Evolutionary conservation across 2,888 invertebrate genomes (phyloP).

Genomic region (Cantharis rustica): DNA sequence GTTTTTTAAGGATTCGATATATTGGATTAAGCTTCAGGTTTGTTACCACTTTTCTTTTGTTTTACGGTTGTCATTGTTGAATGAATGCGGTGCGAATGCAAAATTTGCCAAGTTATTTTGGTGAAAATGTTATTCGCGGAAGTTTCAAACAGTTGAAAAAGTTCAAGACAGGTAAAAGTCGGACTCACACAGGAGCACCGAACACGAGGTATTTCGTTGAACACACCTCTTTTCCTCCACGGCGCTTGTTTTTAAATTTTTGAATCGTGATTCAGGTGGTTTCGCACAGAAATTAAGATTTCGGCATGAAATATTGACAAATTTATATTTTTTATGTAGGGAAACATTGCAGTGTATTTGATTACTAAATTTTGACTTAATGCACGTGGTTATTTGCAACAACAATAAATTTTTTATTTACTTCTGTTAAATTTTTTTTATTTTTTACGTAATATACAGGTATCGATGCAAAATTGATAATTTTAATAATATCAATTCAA

Average conservation of each 20-base stretch:
- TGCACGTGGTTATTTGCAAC: too few relatives aligned
- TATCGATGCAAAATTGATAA: background rate
- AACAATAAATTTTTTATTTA: background rate
- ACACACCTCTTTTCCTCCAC: conserved; percentile 16
- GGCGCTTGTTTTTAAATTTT: conserved; percentile 9
- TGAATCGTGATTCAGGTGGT: background rate
- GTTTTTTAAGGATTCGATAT: conserved; percentile 42
- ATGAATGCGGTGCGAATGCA: background rate
- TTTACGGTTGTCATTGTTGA: background rate
- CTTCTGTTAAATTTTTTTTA: background rate
- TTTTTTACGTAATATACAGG: background rate
- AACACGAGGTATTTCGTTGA: conserved; percentile 42
- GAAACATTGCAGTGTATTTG: too few relatives aligned
- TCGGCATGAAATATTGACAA: too few relatives aligned
- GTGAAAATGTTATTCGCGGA: conserved; percentile 37
- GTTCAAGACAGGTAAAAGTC: conserved; percentile 52
- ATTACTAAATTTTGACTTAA: too few relatives aligned
- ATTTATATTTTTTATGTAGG: background rate
- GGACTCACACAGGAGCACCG: conserved; percentile 47
- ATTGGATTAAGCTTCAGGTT: conserved; percentile 40
- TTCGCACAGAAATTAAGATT: background rate
- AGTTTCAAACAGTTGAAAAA: conserved; percentile 43
- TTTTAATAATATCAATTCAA: background rate
- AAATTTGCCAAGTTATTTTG: conserved; percentile 3
- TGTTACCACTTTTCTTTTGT: conserved; percentile 4